Evolutionary conservation across 2,888 invertebrate genomes (phyloP), one percentile per base, ranked within the genome.

Genomic region (Napeogenes inachia): DNA sequence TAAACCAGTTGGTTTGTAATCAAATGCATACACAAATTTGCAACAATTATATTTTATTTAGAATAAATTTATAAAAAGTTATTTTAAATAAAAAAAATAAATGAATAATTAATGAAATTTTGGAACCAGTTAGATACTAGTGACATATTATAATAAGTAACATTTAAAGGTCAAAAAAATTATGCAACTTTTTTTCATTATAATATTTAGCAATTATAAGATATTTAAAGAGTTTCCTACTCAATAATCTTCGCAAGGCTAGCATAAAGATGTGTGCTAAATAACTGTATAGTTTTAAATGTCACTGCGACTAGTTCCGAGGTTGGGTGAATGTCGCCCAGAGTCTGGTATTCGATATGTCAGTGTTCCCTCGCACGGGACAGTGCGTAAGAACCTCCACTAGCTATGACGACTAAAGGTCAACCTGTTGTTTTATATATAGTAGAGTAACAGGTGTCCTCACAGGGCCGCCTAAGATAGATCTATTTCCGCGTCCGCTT

Each of bases 401-500:
- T 47, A 47, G 59, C 21, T 21, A 61, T 67, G 63, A 57, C 64
- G 63, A 70, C 47, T 71, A 85, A 84, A 87, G 88, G 87, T 83
- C 82, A 80, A 76, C 82, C 65, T 73, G 80, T 82, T 75, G 73
- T 74, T 77, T 73, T 78, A 77, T 79, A 79, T 82, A 86, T 82
- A 76, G 84, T 86, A 81, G 81, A 78, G 81, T 78, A 80, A 86
- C 85, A 76, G 75, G 82, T 84, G 78, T 69, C 68, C 72, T 71
- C 72, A 73, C 86, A 86, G 86, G 87, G 88, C 83, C 85, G 74
- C 75, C 75, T 79, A 81, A 81, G 76, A 72, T 80, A 75, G 74
- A 76, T 67, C 71, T 30, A 72, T 78, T 86, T 87, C 85, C 85
- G 82, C 80, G 75, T 89, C 86, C 87, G 87, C 87, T 87, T 89